Percentiles rank a stretch among this genome's conserved stretches.
Evolutionary conservation across 2,888 invertebrate genomes (phyloP).

Genomic region (Dione juno): DNA sequence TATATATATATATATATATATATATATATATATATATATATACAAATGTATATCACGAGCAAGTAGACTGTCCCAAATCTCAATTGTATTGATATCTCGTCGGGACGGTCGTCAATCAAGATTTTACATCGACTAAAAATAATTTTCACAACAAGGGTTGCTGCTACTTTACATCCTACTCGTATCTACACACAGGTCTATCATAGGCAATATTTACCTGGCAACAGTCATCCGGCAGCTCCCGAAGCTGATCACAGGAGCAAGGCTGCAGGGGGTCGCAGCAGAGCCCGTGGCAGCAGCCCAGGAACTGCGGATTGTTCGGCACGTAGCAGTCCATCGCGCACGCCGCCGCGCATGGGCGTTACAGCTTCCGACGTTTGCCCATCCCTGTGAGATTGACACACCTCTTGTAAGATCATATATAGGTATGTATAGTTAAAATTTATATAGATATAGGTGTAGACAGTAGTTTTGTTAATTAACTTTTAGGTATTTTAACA

Average conservation of each 20-base stretch:
- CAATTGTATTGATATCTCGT: too few relatives aligned
- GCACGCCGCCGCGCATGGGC: slow-evolving; percentile 71
- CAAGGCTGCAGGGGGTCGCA: slow-evolving; percentile 77
- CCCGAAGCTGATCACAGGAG: slow-evolving; percentile 70
- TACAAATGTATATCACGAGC: too few relatives aligned
- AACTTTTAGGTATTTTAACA: neutral
- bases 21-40: too few relatives aligned
- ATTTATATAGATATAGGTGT: slow-evolving; percentile 3
- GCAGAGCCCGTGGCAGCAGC: slow-evolving; percentile 69
- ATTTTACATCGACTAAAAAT: too few relatives aligned
- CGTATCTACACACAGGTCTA: neutral
- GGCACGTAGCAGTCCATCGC: slow-evolving; percentile 86
- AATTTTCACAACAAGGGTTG: too few relatives aligned
- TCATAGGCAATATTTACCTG: slow-evolving; percentile 56
- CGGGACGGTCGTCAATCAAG: too few relatives aligned
- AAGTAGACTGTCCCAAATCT: too few relatives aligned
- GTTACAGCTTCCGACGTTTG: slow-evolving; percentile 66
- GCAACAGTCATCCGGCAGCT: slow-evolving; percentile 69
- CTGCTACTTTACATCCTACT: neutral
- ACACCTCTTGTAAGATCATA: slow-evolving; percentile 35
- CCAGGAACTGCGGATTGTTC: slow-evolving; percentile 86
- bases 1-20: too few relatives aligned
- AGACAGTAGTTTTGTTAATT: slow-evolving; percentile 6
- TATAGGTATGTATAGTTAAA: slow-evolving; percentile 27
- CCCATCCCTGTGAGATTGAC: slow-evolving; percentile 62